Conservation (phyloP, 2,888 invertebrate species). For the Cheilosia urbana region DNA sequence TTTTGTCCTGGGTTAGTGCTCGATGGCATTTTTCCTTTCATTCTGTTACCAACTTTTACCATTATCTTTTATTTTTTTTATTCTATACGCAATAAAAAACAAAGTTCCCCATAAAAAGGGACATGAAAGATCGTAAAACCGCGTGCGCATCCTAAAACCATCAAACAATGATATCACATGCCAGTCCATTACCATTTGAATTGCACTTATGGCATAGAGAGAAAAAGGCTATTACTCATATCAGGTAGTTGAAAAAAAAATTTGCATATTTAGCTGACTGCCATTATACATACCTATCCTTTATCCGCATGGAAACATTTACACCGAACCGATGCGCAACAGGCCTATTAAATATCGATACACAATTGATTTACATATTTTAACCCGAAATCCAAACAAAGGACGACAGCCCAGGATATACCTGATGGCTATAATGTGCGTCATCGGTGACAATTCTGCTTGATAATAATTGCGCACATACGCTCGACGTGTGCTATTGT, state of each 20-base stretch:
- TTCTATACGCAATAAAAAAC: too few species aligned
- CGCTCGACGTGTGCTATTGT: constrained; percentile 67
- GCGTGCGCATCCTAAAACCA: background rate
- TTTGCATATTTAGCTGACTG: constrained; percentile 33
- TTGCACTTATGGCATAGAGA: background rate
- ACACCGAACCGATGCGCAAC: constrained; percentile 35
- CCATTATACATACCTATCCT: background rate
- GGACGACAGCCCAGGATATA: constrained; percentile 16
- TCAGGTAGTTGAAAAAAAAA: background rate
- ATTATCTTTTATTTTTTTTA: too few species aligned
- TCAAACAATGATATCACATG: background rate
- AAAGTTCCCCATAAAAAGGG: too few species aligned
- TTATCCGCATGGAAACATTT: constrained; percentile 1
- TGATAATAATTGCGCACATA: constrained; percentile 58
- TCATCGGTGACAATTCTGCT: constrained; percentile 23
- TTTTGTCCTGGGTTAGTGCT: too few species aligned
- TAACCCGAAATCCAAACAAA: constrained; percentile 22
- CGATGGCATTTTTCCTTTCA: too few species aligned
- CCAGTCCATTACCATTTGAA: background rate
- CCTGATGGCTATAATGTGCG: constrained; percentile 20
- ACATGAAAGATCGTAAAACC: too few species aligned
- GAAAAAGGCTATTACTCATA: background rate
- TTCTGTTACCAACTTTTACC: too few species aligned
- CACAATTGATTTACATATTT: constrained; percentile 67
- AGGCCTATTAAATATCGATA: constrained; percentile 64